Evolutionary conservation across 2,797 vertebrate genomes (phyloP), one percentile per base, ranked within the genome.

Genomic region (Petrocephalus schoutedeni): DNA sequence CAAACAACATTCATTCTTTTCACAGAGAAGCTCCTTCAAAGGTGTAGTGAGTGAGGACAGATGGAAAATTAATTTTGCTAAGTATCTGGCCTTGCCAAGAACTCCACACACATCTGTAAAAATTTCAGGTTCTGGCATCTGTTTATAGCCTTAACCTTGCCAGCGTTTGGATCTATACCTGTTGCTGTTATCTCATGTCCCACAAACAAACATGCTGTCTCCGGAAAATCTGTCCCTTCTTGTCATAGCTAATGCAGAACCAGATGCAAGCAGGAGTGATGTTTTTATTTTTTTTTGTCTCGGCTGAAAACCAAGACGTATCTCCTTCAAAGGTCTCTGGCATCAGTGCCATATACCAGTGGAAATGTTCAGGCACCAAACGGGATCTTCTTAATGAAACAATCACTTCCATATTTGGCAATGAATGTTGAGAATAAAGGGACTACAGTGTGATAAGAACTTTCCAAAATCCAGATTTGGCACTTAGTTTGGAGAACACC

Each of bases 31-130:
- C 21, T 56, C 82, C 51, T 16, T 84, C 49, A 84, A 84, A 53
- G 53, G 10, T 12, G 2, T 54, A 28, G 82, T 56, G 8, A 84
- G 21, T 23, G 51, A 54, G 45, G n/a, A 51, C 82, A 84, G 82
- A 84, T 54, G 82, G 23, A n/a, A 49, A 84, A 84, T 84, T 4
- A 53, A 84, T 84, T 84, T 84, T 54, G 45, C 77, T 82, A 82
- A 82, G 21, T 53, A 21, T n/a, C 1, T 82, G 21, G 36, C 45
- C 77, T 53, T 82, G 21, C 45, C 19, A 53, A 82, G n/a, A 53
- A 53, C 41, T 82, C 19, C 49, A 10, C 77, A 82, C 77, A 82
- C 77, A 82, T 82, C 77, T 49, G 77, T 41, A 82, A 23, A 49
- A 53, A 49, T 53, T 53, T 64, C 9, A 10, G 21, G 77, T 53